These are phyloP conservation scores for Gasteruption jaculator DNA, from an alignment of 2,888 invertebrate species.

Conservation along the genomic window DNA sequence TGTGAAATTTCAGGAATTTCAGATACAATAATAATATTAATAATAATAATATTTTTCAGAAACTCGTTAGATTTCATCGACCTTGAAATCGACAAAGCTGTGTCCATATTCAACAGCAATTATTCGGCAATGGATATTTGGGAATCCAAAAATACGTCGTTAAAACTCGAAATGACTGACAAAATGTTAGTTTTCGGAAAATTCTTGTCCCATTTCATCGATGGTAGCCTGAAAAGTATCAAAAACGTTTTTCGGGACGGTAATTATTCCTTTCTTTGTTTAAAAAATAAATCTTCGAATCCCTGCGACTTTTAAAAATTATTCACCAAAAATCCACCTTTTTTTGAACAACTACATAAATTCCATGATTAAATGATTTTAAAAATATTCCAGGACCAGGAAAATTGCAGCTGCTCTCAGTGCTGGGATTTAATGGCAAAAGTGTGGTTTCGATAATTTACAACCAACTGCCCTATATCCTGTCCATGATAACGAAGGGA, in stretches of 20 bases:
- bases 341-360: slow-evolving; percentile 4
- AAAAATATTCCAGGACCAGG: slow-evolving; percentile 20
- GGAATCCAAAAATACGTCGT: too few species aligned
- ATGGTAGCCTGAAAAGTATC: slow-evolving; percentile 23
- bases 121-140: slow-evolving; percentile 27
- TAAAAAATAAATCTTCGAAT: too few species aligned
- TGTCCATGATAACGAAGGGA: slow-evolving; percentile 36
- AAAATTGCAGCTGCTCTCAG: slow-evolving; percentile 28
- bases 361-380: slow-evolving; percentile 4
- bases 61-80: slow-evolving; percentile 33
- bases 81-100: slow-evolving; percentile 33
- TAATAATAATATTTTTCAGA: slow-evolving; percentile 16
- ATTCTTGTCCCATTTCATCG: slow-evolving; percentile 30
- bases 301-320: too few species aligned
- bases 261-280: too few species aligned
- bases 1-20: too few species aligned
- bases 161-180: slow-evolving; percentile 22
- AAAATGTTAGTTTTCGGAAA: slow-evolving; percentile 32
- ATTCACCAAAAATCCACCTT: too few species aligned
- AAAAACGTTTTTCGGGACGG: slow-evolving; percentile 18
- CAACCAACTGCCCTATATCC: slow-evolving; percentile 32
- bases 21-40: too few species aligned
- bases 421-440: slow-evolving; percentile 35
- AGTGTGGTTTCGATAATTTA: slow-evolving; percentile 33
- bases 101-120: slow-evolving; percentile 26